Base-by-base conservation (phyloP, 2,888 invertebrate genomes). In the Lithophane leautieri region DNA sequence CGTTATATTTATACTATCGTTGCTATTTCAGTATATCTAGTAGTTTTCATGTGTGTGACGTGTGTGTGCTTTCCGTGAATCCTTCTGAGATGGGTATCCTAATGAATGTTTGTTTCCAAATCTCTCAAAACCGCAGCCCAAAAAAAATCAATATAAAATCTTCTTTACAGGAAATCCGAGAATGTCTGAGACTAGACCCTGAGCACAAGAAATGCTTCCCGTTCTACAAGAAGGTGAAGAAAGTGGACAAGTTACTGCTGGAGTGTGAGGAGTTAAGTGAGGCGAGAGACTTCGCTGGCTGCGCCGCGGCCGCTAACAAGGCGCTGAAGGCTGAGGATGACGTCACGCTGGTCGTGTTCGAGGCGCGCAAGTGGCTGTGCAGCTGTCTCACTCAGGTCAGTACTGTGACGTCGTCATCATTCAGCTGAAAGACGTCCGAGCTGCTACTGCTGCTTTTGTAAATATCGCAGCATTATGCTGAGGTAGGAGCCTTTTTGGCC, bases 181-280 rank as follows among this genome's bases (percentile, higher is more conserved):
- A 99, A 94, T 99, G 99, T 93, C 97, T 99, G 28, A 99, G 98
- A 93, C 96, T 99, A 61, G 99, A 99, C 94, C 99, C 99, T 0
- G 99, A 99, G 89, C 99, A 99, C 95, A 99, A 99, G 95, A 97
- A 98, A 89, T 99, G 99, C 94, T 99, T 99, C 94, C 98, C 98
- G 34, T 98, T 99, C 91, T 99, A 99, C 96, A 99, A 99, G 94
- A 98, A 98, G 93, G 97, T 99, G 52, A 99, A 99, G 93, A 99
- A 99, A 93, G 97, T 99, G 22, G 98, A 98, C 85, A 99, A 99
- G 92, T 96, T 98, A 76, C 92, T 99, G 74, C 93, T 95, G 42
- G 97, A 97, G 42, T 98, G 98, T 16, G 97, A 98, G 89, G 93
- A 95, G 68, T 93, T 97, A 4, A 95, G 97, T 50, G 97, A 97